Conservation (phyloP, 2,113 vertebrate species). For the Nothoprocta pentlandii region DNA sequence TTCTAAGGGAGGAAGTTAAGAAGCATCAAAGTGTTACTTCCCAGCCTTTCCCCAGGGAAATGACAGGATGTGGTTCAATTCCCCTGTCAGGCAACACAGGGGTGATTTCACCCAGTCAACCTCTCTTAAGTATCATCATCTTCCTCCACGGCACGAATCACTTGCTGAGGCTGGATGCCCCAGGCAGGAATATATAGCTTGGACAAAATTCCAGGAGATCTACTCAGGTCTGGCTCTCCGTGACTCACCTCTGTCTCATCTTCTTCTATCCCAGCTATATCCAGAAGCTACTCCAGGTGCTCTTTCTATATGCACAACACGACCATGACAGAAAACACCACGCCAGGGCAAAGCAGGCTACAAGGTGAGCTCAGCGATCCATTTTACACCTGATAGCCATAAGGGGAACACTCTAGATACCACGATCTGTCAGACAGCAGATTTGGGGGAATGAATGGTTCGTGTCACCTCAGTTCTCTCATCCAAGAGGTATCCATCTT, state of each 20-base stretch:
- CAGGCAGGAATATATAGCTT: background rate
- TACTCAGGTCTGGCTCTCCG: background rate
- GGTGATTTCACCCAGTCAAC: background rate
- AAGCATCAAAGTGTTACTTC: background rate
- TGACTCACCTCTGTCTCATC: background rate
- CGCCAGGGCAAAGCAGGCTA: background rate
- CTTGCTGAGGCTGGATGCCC: background rate
- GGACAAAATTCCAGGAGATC: background rate
- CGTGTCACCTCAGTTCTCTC: background rate
- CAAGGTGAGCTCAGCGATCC: background rate
- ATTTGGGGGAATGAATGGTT: background rate
- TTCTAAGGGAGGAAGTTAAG: background rate
- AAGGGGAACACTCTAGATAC: fast-evolving
- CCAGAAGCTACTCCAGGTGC: background rate
- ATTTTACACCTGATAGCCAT: background rate
- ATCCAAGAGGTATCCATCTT: background rate
- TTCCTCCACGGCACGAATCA: background rate
- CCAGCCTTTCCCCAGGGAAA: background rate
- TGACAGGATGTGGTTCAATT: background rate
- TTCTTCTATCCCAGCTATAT: background rate
- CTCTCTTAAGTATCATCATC: no score
- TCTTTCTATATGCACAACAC: background rate
- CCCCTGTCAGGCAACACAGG: fast-evolving
- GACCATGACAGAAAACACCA: background rate
- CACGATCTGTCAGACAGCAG: background rate